A percentile compares a stretch with the other conserved stretches of the same genome.
Evolutionary conservation across 2,888 invertebrate genomes (phyloP).

Genomic region (Cryptocheilus praepositus): DNA sequence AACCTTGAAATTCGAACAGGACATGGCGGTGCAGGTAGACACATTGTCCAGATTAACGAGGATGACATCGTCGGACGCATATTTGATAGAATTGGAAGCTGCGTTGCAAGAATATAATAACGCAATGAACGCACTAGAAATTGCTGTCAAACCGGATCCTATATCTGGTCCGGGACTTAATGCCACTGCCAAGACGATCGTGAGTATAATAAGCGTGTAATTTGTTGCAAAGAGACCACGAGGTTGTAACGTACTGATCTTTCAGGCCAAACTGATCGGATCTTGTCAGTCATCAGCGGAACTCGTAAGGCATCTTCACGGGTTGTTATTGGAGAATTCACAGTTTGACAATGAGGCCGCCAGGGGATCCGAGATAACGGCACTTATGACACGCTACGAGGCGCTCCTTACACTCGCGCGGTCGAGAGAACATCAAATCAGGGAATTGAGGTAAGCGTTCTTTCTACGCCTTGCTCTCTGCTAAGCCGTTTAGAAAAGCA

Average conservation of each 20-base stretch:
- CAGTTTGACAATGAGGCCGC: conserved; percentile 82
- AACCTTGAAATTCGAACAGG: conserved; percentile 85
- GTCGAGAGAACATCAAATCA: conserved; percentile 84
- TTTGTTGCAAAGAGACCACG: background rate
- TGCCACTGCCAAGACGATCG: conserved; percentile 82
- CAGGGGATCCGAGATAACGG: conserved; percentile 80
- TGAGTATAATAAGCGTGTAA: conserved; percentile 46
- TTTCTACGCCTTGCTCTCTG: background rate
- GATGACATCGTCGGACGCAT: conserved; percentile 89
- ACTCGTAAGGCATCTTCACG: conserved; percentile 86
- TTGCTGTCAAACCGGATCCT: conserved; percentile 80
- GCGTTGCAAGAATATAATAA: conserved; percentile 84
- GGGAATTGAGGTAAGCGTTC: conserved; percentile 82
- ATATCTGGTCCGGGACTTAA: conserved; percentile 75
- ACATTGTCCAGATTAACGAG: conserved; percentile 81
- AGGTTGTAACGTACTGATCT: background rate
- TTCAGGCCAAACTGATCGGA: conserved; percentile 82
- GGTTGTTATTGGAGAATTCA: conserved; percentile 84
- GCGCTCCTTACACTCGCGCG: conserved; percentile 83
- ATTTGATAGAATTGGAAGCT: conserved; percentile 83
- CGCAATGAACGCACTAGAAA: conserved; percentile 82
- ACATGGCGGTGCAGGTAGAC: conserved; percentile 88
- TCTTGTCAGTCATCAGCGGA: conserved; percentile 89
- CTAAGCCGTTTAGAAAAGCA: background rate
- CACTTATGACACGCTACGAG: conserved; percentile 82